Percentiles rank a stretch among this genome's conserved stretches.
Conservation (phyloP, 2,888 invertebrate species). For the Eugnorisma glareosa region DNA sequence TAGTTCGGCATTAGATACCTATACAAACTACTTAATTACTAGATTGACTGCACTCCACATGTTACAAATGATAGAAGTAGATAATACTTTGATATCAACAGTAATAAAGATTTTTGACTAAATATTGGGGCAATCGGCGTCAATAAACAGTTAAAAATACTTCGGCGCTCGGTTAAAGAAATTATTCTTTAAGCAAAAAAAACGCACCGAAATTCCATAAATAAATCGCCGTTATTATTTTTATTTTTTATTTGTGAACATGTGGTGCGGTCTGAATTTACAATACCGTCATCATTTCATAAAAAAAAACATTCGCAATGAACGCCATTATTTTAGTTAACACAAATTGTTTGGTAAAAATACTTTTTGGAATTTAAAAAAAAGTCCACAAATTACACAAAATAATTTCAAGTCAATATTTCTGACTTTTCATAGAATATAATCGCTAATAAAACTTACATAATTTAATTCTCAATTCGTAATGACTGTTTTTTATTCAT, state of each 20-base stretch:
- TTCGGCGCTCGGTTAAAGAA: neutral
- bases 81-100: neutral
- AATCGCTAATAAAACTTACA: neutral
- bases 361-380: slow-evolving; percentile 39
- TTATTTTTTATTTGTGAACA: slow-evolving; percentile 22
- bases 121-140: neutral
- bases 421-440: slow-evolving; percentile 13
- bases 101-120: neutral
- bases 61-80: slow-evolving; percentile 4
- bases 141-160: neutral
- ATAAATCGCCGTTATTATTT: neutral
- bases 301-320: slow-evolving; percentile 42
- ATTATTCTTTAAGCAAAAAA: neutral
- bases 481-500: slow-evolving; percentile 19
- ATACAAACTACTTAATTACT: slow-evolving; percentile 58
- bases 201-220: neutral
- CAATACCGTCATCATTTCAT: slow-evolving; percentile 43
- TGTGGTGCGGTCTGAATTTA: slow-evolving; percentile 35
- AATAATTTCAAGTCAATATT: neutral
- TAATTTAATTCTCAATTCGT: slow-evolving; percentile 29
- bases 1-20: slow-evolving; percentile 79
- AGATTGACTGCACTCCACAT: slow-evolving; percentile 29
- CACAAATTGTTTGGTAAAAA: slow-evolving; percentile 15
- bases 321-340: slow-evolving; percentile 16
- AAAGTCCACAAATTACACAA: neutral